Percentiles rank a stretch among this genome's conserved stretches.
phyloP scores from a whole-genome alignment of 2,888 invertebrate species.

The Euzetes globulus region DNA sequence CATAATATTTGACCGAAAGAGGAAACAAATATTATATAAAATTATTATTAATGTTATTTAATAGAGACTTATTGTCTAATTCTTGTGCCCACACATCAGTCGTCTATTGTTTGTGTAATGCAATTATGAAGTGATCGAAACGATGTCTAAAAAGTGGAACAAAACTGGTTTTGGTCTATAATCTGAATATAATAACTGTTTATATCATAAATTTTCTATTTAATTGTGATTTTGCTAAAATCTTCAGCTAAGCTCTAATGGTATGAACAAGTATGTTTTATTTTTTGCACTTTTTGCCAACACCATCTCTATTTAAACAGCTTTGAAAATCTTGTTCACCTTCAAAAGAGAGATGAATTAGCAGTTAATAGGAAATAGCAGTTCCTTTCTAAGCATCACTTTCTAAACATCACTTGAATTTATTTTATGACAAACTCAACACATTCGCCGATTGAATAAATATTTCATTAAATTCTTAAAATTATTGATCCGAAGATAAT shows the following conservation, averaged over 20 bases:
- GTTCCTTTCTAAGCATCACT: neutral
- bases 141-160: neutral
- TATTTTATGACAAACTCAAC: neutral
- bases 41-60: neutral
- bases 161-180: neutral
- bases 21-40: neutral
- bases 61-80: slow-evolving; percentile 4
- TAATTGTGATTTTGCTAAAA: neutral
- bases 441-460: neutral
- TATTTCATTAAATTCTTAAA: neutral
- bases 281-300: neutral
- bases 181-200: neutral
- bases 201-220: neutral
- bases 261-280: neutral
- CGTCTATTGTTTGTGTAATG: neutral
- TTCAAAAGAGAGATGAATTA: neutral
- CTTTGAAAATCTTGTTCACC: slow-evolving; percentile 19
- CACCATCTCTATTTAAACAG: slow-evolving; percentile 10
- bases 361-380: neutral
- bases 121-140: neutral
- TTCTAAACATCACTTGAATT: no score
- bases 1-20: neutral
- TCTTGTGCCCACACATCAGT: neutral
- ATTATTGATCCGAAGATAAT: neutral
- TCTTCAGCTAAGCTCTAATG: neutral